These are phyloP conservation scores for Pampus argenteus DNA, from an alignment of 2,797 vertebrate species.

Conservation along the genomic window DNA sequence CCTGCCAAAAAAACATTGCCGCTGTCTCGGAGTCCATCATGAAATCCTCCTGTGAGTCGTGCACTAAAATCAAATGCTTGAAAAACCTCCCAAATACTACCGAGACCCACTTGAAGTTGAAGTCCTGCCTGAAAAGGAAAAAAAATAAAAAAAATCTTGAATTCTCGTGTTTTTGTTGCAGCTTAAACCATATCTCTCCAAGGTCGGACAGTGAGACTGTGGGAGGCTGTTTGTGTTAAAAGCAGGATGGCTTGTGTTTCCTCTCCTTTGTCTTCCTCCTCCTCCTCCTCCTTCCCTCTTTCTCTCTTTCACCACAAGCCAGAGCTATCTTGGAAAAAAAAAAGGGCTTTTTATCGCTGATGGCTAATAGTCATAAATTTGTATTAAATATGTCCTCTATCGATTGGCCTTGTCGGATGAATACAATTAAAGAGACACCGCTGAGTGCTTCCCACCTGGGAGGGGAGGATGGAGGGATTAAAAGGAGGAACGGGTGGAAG, in stretches of 20 bases:
- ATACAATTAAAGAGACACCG: slow-evolving; percentile 76
- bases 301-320: slow-evolving; percentile 66
- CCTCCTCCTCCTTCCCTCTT: slow-evolving; percentile 27
- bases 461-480: slow-evolving; percentile 59
- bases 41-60: slow-evolving; percentile 62
- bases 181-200: slow-evolving; percentile 68
- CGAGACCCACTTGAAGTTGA: slow-evolving; percentile 62
- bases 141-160: slow-evolving; percentile 30
- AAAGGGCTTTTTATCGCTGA: slow-evolving; percentile 77
- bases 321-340: slow-evolving; percentile 51
- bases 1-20: slow-evolving; percentile 49
- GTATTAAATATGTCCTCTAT: slow-evolving; percentile 84
- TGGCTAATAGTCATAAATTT: slow-evolving; percentile 82
- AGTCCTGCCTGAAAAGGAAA: slow-evolving; percentile 49
- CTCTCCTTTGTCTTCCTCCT: slow-evolving; percentile 59
- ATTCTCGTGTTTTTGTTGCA: slow-evolving; percentile 58
- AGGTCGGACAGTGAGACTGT: slow-evolving; percentile 70
- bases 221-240: slow-evolving; percentile 76
- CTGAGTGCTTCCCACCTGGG: slow-evolving; percentile 79
- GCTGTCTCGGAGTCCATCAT: slow-evolving; percentile 51
- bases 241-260: slow-evolving; percentile 74
- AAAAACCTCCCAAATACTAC: slow-evolving; percentile 53
- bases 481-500: slow-evolving; percentile 41
- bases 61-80: slow-evolving; percentile 56
- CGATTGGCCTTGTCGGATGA: slow-evolving; percentile 80